phyloP scores from a whole-genome alignment of 2,113 vertebrate species.

The Cisticola juncidis region DNA sequence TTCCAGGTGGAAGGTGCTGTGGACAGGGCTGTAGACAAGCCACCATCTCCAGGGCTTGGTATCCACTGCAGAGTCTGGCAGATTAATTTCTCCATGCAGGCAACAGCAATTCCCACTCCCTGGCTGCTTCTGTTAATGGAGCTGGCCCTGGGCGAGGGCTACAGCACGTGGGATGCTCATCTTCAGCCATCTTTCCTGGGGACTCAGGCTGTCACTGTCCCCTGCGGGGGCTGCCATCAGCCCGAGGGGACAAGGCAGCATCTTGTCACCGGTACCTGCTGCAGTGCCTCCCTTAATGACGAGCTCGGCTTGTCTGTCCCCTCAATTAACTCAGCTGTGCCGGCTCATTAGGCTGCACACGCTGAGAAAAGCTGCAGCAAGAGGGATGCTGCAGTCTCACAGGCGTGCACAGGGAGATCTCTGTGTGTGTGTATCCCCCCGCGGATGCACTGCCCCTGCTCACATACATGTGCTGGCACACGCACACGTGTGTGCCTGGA shows the following conservation, averaged over 20 bases:
- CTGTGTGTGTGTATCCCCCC: background rate
- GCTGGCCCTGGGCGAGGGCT: background rate
- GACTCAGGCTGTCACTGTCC: constrained; percentile 7
- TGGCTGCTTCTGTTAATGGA: background rate
- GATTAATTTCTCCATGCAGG: background rate
- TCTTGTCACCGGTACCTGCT: background rate
- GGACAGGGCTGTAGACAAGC: background rate
- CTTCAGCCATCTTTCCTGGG: background rate
- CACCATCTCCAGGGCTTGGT: background rate
- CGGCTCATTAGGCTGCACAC: constrained; percentile 19
- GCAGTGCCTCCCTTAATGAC: background rate
- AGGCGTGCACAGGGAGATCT: background rate
- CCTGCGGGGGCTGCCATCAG: background rate
- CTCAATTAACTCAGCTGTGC: constrained; percentile 42
- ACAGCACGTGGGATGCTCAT: background rate
- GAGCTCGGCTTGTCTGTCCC: background rate
- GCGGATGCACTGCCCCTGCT: background rate
- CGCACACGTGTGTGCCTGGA: fast-evolving
- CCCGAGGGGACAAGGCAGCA: constrained; percentile 18
- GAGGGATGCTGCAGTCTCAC: constrained; percentile 40
- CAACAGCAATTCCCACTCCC: background rate
- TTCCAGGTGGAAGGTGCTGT: background rate
- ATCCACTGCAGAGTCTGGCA: background rate
- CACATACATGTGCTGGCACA: background rate
- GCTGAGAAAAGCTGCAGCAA: background rate